Base-by-base conservation (phyloP, 2,113 vertebrate genomes). In the Trochalopteron elliotii region DNA sequence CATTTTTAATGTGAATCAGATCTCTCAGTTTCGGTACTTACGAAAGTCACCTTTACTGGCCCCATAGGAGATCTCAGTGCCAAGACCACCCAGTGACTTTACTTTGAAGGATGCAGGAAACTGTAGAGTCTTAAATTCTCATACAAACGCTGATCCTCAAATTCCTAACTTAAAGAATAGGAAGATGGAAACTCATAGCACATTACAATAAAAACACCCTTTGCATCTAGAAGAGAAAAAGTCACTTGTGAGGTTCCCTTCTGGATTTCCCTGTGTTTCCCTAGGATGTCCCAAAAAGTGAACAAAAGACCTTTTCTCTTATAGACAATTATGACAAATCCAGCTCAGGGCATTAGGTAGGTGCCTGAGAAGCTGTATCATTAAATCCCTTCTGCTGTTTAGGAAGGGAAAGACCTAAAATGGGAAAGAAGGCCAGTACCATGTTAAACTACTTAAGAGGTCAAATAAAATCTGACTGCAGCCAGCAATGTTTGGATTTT, bases 391-490 rank as follows among this genome's bases (percentile, higher is more conserved):
- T 94, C 83, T 86, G 88, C 61, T 83, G 9, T 90, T 83, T 68
- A 81, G 76, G 69, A 82, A 94, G 60, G 56, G 44, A 74, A 83
- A 90, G 76, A 74, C 85, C 90, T 93, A 94, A 96, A 96, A 93
- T 92, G 76, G 93, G 87, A 92, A 95, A 87, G 85, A 85, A 63
- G 76, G 85, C 85, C 86, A 85, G 68, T 92, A 92, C 96, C 88
- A 93, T 86, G 92, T 92, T 96, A 93, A 96, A 95, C 76, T 96
- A 89, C 90, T 97, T 92, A 93, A 86, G 90, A 96, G 85, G 88
- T 97, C 92, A 96, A 94, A 50, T 56, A 80, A 91, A 93, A 94
- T 59, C 75, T 77, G 52, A 60, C 56, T 50, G 68, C 64, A 95
- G 92, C 92, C 94, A 96, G 82, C 68, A 81, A 56, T 94, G 88